These are phyloP conservation scores for Cheilosia impressa DNA, from an alignment of 2,888 invertebrate species.

Conservation along the genomic window DNA sequence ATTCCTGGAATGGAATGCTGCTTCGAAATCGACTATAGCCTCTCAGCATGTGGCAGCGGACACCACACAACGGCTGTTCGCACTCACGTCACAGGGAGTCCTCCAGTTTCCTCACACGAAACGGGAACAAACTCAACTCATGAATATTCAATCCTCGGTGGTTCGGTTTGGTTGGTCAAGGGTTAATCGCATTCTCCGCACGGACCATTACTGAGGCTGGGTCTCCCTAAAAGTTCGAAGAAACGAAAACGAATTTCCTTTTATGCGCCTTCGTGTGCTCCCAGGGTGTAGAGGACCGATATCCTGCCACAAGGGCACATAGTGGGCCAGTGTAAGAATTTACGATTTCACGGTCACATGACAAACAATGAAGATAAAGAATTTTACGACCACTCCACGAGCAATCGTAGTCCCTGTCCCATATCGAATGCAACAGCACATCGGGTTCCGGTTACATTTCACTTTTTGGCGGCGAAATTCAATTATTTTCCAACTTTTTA, in stretches of 20 bases:
- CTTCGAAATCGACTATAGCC: background rate
- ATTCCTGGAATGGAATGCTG: constrained; percentile 39
- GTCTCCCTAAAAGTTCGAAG: constrained; percentile 4
- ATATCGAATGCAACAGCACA: constrained; percentile 9
- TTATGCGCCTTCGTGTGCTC: background rate
- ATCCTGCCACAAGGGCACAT: constrained; percentile 20
- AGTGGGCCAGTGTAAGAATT: constrained; percentile 32
- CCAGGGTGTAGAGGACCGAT: background rate
- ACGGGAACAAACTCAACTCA: constrained; percentile 32
- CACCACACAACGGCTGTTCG: constrained; percentile 53
- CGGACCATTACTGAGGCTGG: constrained; percentile 2
- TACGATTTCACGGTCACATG: constrained; percentile 67
- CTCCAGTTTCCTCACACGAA: constrained; percentile 21
- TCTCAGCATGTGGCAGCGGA: constrained; percentile 61
- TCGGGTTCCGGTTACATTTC: constrained; percentile 22
- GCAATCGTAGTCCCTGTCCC: constrained; percentile 6
- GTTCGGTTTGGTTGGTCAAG: constrained; percentile 24
- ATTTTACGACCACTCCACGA: constrained; percentile 28
- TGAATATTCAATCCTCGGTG: constrained; percentile 54
- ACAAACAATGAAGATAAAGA: constrained; percentile 36
- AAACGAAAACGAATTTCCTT: constrained; percentile 5
- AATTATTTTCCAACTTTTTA: constrained; percentile 39
- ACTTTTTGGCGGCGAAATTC: constrained; percentile 24
- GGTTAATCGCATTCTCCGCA: constrained; percentile 46
- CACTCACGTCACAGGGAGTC: constrained; percentile 48